Evolutionary conservation across 2,797 vertebrate genomes (phyloP), one percentile per base, ranked within the genome.

Genomic region (Adrianichthys oophorus): DNA sequence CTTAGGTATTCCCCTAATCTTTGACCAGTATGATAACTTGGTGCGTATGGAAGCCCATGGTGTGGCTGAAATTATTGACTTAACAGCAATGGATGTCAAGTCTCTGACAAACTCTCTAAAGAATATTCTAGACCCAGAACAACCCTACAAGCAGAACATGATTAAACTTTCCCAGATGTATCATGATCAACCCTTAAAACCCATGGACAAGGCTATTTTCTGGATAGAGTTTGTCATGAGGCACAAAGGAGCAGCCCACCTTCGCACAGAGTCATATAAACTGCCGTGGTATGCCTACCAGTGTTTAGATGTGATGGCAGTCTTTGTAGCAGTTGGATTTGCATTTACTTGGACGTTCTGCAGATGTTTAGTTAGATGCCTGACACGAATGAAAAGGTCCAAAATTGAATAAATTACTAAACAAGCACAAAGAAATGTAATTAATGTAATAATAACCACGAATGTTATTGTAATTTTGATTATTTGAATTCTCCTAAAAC

Each of bases 21-120:
- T 80, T 44, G 84, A 89, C 69, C 89, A 84, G 70, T 41, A 52
- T 0, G 87, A 89, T 56, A 90, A 90, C 72, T 60, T 87, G 65
- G 41, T 83, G 26, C 64, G 68, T 1, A 15, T 89, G 63, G 83
- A 74, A 59, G 62, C 62, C 1, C 48, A 53, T 0, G 80, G 64
- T 2, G 83, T 56, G 0, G 85, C 57, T 1, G 85, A 88, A 49
- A 44, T 52, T 8, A 57, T 83, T 8, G 82, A 87, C 0, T 59
- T 87, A 18, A 68, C 79, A 19, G 53, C 47, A 1, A 23, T 87
- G 40, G 65, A 81, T 29, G 79, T 72, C n/a, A 73, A 85, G 8
- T 68, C 72, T 12, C 15, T 90, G 26, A 74, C 68, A 4, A 67
- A 12, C 4, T 15, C 63, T 42, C 62, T 89, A 44, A 70, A 52